Evolutionary conservation across 1,140 invertebrate species (phyloP).

Genomic region (Bombus confusus): DNA sequence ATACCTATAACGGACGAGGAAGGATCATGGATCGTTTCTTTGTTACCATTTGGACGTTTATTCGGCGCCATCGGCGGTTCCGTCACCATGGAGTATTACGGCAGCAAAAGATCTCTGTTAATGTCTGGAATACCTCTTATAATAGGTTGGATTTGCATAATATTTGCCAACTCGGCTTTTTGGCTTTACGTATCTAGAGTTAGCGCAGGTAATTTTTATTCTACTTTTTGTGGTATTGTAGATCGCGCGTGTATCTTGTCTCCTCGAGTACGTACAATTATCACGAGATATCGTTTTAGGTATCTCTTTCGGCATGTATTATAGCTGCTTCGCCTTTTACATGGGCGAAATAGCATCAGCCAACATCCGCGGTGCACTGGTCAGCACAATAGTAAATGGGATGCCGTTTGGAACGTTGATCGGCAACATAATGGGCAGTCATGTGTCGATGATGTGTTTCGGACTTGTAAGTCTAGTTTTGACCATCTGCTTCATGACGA

Average conservation of each 20-base stretch:
- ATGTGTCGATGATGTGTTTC: conserved; percentile 83
- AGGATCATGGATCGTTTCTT: conserved; percentile 86
- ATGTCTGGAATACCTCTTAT: conserved; percentile 85
- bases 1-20: conserved; percentile 84
- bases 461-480: conserved; percentile 84
- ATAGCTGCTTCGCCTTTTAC: conserved; percentile 86
- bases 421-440: conserved; percentile 86
- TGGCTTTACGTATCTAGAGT: conserved; percentile 83
- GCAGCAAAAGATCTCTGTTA: conserved; percentile 86
- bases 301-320: conserved; percentile 83
- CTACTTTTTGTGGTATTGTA: background rate
- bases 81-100: conserved; percentile 81
- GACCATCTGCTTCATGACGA: conserved; percentile 83
- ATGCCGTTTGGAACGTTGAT: conserved; percentile 85
- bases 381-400: conserved; percentile 82
- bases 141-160: conserved; percentile 85
- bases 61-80: conserved; percentile 76
- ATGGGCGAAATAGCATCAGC: conserved; percentile 86
- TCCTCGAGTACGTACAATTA: background rate
- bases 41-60: conserved; percentile 81
- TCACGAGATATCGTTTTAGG: background rate
- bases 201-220: conserved; percentile 80
- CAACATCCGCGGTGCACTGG: conserved; percentile 86
- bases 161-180: conserved; percentile 80
- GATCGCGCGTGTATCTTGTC: background rate